These are phyloP conservation scores for Ifrita kowaldi DNA, from an alignment of 2,113 vertebrate species.

Conservation along the genomic window DNA sequence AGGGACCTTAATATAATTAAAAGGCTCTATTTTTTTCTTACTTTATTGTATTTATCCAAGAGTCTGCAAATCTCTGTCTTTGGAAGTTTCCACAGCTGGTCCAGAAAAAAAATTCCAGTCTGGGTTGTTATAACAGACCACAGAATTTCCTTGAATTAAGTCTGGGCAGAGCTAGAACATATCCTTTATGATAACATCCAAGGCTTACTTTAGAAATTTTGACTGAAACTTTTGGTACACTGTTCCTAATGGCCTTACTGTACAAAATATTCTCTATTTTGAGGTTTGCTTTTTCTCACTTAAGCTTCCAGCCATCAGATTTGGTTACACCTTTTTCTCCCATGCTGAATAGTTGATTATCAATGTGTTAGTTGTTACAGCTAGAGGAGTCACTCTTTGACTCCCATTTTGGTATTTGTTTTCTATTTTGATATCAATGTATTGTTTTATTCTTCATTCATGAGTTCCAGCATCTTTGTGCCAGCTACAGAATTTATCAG, in stretches of 20 bases:
- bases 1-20: not conserved
- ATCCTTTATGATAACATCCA: not conserved
- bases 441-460: not conserved
- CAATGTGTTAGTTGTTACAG: not conserved
- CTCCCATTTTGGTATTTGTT: not conserved
- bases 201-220: not conserved
- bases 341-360: not conserved
- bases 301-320: not conserved
- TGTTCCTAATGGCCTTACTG: not conserved
- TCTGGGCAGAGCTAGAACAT: not conserved
- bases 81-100: not conserved
- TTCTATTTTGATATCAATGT: not conserved
- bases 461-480: not conserved
- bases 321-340: not conserved
- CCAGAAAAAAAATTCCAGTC: not conserved
- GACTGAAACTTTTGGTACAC: not conserved
- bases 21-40: not conserved
- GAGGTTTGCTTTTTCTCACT: not conserved
- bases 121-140: not conserved
- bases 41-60: not conserved
- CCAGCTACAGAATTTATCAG: not conserved
- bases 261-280: not conserved
- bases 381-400: not conserved
- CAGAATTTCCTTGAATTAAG: not conserved
- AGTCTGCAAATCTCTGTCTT: not conserved